phyloP scores from a whole-genome alignment of 2,888 invertebrate species.

The Tachystola acroxantha region DNA sequence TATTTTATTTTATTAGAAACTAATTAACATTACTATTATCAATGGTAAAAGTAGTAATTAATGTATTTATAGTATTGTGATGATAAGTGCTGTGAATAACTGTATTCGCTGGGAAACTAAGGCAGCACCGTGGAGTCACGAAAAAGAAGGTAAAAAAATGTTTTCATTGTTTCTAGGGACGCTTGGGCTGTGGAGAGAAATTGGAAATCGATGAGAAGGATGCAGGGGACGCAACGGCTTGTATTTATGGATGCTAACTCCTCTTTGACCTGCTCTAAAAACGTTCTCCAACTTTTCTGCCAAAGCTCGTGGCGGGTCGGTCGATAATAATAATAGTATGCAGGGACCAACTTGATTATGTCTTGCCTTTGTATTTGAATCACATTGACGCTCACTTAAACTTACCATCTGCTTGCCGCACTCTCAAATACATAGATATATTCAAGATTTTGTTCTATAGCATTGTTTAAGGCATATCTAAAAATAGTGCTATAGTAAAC shows the following conservation, averaged over 20 bases:
- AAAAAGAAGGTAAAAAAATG: conserved; percentile 76
- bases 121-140: conserved; percentile 80
- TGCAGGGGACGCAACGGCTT: background rate
- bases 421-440: too few relatives aligned
- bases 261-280: background rate
- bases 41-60: conserved; percentile 59
- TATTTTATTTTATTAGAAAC: conserved; percentile 58
- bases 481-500: too few relatives aligned
- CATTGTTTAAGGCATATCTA: too few relatives aligned
- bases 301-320: background rate
- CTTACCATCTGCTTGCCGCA: too few relatives aligned
- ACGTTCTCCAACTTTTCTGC: too few relatives aligned
- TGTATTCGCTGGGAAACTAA: conserved; percentile 74
- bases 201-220: conserved; percentile 38
- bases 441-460: too few relatives aligned
- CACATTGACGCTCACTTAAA: background rate
- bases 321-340: background rate
- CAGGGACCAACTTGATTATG: background rate
- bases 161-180: conserved; percentile 60
- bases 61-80: conserved; percentile 69
- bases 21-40: conserved; percentile 42
- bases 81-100: conserved; percentile 77
- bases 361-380: background rate
- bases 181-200: conserved; percentile 39
- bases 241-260: background rate